Percentiles rank a stretch among this genome's conserved stretches.
phyloP scores from a whole-genome alignment of 2,888 invertebrate genomes.

The Parelbella ahira region DNA sequence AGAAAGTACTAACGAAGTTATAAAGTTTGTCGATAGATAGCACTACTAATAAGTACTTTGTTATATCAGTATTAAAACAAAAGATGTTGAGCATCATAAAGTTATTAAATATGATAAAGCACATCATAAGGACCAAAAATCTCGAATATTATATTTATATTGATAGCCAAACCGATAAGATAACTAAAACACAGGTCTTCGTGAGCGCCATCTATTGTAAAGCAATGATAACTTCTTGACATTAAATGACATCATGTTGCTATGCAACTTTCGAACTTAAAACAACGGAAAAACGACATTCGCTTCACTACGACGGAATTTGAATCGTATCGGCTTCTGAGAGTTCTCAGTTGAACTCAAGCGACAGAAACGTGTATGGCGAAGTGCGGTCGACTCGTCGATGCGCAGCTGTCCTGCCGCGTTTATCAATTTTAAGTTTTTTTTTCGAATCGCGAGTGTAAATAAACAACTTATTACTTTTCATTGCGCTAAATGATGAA shows the following conservation, averaged over 20 bases:
- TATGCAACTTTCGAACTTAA: constrained; percentile 71
- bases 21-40: too few relatives aligned
- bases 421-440: constrained; percentile 72
- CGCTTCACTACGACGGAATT: constrained; percentile 60
- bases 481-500: constrained; percentile 64
- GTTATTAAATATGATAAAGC: too few relatives aligned
- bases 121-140: too few relatives aligned
- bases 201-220: constrained; percentile 14
- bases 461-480: constrained; percentile 75
- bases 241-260: constrained; percentile 50
- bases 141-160: constrained; percentile 4
- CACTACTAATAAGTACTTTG: too few relatives aligned
- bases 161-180: background rate
- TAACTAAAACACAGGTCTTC: background rate
- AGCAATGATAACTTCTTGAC: constrained; percentile 26
- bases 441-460: constrained; percentile 76
- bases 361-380: constrained; percentile 78
- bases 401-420: constrained; percentile 75
- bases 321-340: constrained; percentile 55
- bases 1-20: too few relatives aligned
- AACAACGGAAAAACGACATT: constrained; percentile 58
- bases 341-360: constrained; percentile 41
- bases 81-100: too few relatives aligned
- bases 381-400: constrained; percentile 80
- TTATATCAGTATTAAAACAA: too few relatives aligned